Evolutionary conservation across 1,140 invertebrate species (phyloP).

Genomic region (Hylaeus volcanicus): DNA sequence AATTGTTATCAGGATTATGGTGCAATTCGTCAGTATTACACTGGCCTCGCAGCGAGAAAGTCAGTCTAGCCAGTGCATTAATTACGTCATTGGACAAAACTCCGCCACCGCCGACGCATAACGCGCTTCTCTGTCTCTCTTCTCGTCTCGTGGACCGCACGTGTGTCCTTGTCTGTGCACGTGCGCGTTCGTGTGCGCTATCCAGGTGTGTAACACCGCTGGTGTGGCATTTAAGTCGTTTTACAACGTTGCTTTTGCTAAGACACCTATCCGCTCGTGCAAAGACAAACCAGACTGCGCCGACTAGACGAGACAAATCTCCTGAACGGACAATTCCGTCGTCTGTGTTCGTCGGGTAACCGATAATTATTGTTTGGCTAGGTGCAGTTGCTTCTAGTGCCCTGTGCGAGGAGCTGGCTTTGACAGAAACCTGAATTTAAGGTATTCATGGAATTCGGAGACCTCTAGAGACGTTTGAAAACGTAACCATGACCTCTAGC

Average conservation of each 20-base stretch:
- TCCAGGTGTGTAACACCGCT: conserved; percentile 60
- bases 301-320: conserved; percentile 16
- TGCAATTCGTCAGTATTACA: conserved; percentile 8
- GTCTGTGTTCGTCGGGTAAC: too few species aligned
- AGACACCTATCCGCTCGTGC: conserved; percentile 14
- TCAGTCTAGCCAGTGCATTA: conserved; percentile 47
- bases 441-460: too few species aligned
- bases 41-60: conserved; percentile 37
- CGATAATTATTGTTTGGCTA: too few species aligned
- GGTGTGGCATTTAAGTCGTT: conserved; percentile 64
- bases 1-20: not conserved
- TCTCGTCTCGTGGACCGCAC: conserved; percentile 26
- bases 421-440: too few species aligned
- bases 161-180: conserved; percentile 29
- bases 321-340: not conserved
- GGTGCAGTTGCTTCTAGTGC: too few species aligned
- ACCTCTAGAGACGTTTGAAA: too few species aligned
- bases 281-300: not conserved
- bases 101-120: conserved; percentile 37
- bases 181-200: conserved; percentile 34
- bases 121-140: conserved; percentile 48
- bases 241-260: conserved; percentile 49
- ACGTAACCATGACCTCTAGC: too few species aligned
- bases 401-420: too few species aligned
- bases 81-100: conserved; percentile 55